Evolutionary conservation across 2,888 invertebrate genomes (phyloP).

Genomic region (Ectemnius continuus): DNA sequence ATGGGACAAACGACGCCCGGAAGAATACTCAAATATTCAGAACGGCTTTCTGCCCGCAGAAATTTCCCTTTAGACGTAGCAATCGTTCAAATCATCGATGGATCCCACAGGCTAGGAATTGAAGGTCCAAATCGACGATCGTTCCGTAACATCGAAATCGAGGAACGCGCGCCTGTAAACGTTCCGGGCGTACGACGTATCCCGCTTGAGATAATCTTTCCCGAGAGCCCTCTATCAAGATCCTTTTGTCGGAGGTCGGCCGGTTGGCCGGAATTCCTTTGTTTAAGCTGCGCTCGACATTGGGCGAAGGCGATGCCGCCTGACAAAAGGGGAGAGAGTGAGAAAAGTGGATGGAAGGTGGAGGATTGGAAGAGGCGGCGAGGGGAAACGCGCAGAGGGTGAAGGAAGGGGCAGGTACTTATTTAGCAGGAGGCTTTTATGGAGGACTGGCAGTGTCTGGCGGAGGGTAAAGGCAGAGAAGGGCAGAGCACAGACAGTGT

Average conservation of each 20-base stretch:
- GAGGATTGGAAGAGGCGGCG: too few species aligned
- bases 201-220: conserved; percentile 10
- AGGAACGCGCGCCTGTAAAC: too few species aligned
- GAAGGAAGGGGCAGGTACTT: conserved; percentile 18
- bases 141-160: too few species aligned
- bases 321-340: background rate
- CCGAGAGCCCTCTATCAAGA: too few species aligned
- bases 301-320: conserved; percentile 14
- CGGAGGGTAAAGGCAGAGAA: background rate
- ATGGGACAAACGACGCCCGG: background rate
- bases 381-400: background rate
- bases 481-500: conserved; percentile 6
- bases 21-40: background rate
- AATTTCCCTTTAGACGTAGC: too few species aligned
- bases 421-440: conserved; percentile 30
- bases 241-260: conserved; percentile 10
- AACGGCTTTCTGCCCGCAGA: too few species aligned
- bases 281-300: conserved; percentile 10
- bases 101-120: too few species aligned
- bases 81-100: too few species aligned
- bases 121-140: too few species aligned
- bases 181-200: conserved; percentile 17
- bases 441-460: background rate
- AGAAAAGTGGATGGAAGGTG: background rate
- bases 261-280: conserved; percentile 10